Conservation (phyloP, 2,888 invertebrate species). For the Heliconius cydno region DNA sequence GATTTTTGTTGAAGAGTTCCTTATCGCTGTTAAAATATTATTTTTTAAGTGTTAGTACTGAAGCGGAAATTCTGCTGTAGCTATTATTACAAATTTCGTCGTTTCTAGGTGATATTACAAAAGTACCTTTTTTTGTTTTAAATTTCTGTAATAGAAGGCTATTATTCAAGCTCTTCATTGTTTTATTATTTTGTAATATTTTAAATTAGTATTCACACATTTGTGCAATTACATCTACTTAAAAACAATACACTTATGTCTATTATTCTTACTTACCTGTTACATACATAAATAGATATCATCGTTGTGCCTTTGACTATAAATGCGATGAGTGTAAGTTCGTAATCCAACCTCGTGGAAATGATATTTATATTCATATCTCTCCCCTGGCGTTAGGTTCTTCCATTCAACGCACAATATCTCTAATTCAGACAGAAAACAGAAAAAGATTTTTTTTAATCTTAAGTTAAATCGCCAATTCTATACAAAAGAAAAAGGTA, state of each 20-base stretch:
- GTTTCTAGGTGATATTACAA: not conserved
- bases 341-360: no score
- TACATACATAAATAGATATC: no score
- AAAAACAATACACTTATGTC: not conserved
- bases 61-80: not conserved
- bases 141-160: not conserved
- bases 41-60: no score
- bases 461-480: not conserved
- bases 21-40: not conserved
- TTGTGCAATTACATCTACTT: not conserved
- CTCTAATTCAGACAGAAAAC: no score
- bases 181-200: not conserved
- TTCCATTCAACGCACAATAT: no score
- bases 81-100: not conserved
- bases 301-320: no score
- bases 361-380: no score
- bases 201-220: not conserved
- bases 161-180: not conserved
- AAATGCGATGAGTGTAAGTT: no score
- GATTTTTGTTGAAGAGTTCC: not conserved
- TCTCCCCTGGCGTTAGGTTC: no score
- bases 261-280: not conserved
- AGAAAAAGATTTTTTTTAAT: no score
- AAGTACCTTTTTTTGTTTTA: not conserved
- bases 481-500: not conserved